Percentiles rank a stretch among this genome's conserved stretches.
Conservation (phyloP, 2,113 vertebrate genomes). For the Vimba vimba region DNA sequence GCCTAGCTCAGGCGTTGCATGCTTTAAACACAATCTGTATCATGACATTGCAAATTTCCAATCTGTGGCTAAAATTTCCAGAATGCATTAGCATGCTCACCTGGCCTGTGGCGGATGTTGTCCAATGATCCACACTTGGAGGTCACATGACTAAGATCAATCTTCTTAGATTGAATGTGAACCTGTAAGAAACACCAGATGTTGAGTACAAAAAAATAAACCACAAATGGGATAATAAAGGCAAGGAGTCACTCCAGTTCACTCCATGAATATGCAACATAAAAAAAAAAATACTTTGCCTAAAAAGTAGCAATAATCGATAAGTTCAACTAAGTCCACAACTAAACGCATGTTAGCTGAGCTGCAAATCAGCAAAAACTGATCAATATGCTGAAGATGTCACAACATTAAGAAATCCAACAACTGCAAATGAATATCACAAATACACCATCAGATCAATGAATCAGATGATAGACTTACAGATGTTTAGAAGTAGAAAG, state of each 20-base stretch:
- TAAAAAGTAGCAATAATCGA: neutral
- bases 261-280: neutral
- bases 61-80: neutral
- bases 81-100: slow-evolving; percentile 69
- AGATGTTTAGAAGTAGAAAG: neutral
- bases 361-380: neutral
- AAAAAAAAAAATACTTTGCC: neutral
- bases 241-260: neutral
- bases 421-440: neutral
- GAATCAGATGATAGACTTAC: neutral
- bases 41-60: slow-evolving; percentile 16
- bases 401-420: neutral
- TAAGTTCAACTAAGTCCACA: neutral
- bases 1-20: neutral
- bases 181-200: slow-evolving; percentile 76
- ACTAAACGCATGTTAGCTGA: neutral
- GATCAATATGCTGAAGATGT: neutral
- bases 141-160: slow-evolving; percentile 96
- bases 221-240: neutral
- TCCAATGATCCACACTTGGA: slow-evolving; percentile 97
- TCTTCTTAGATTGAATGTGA: slow-evolving; percentile 97
- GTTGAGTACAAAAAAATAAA: neutral
- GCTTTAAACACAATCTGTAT: neutral
- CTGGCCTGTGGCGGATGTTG: slow-evolving; percentile 97
- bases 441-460: neutral